These are phyloP conservation scores for Ostrea denselamellosa DNA, from an alignment of 1,140 invertebrate species.

Conservation along the genomic window DNA sequence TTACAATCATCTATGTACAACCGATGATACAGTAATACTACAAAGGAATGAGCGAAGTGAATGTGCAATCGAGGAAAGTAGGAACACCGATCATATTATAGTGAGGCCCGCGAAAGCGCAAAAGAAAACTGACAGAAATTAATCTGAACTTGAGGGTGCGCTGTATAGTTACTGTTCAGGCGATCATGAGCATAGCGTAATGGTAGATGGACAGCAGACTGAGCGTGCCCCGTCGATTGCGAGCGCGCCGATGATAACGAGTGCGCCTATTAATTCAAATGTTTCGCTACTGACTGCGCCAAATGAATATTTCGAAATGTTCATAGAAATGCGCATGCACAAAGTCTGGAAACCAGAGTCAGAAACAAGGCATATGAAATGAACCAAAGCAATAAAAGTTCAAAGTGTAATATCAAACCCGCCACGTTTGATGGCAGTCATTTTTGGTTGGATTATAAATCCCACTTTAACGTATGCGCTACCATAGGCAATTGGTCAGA, in stretches of 20 bases:
- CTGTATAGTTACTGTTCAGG: no score
- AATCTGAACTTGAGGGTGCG: neutral
- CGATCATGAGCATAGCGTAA: neutral
- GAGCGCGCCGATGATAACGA: neutral
- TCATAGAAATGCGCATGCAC: no score
- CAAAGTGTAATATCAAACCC: no score
- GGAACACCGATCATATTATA: neutral
- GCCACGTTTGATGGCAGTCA: no score
- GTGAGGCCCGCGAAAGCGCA: neutral
- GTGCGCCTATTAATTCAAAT: neutral
- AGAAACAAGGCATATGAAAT: no score
- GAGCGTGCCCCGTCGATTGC: neutral
- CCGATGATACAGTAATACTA: neutral
- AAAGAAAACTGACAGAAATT: neutral
- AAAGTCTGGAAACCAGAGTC: no score
- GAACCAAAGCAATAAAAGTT: no score
- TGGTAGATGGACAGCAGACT: neutral
- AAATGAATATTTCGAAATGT: neutral
- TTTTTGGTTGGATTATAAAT: no score
- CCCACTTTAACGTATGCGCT: no score
- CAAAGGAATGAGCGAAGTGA: neutral
- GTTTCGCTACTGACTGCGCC: neutral
- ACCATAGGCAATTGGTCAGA: no score
- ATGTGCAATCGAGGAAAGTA: neutral
- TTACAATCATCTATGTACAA: neutral